Percentiles rank a stretch among this genome's conserved stretches.
Evolutionary conservation across 2,797 vertebrate genomes (phyloP).

Genomic region (Schizothorax lantsangensis): DNA sequence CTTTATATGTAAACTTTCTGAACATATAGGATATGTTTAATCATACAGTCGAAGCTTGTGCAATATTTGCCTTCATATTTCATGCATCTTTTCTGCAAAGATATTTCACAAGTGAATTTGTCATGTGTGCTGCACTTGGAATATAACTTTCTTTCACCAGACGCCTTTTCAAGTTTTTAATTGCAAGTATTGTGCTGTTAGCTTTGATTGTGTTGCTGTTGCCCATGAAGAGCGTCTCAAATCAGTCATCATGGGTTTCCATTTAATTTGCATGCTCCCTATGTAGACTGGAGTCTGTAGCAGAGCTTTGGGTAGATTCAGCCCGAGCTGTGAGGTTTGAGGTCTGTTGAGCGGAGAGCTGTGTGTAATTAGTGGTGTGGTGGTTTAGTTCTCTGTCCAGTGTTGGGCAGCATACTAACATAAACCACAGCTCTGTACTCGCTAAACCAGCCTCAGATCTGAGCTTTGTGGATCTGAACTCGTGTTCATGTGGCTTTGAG

Average conservation of each 20-base stretch:
- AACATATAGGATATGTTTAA: neutral
- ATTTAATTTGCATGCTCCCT: too few relatives aligned
- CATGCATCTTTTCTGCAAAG: neutral
- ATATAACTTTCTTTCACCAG: too few relatives aligned
- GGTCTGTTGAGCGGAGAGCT: neutral
- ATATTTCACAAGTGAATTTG: too few relatives aligned
- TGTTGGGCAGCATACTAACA: neutral
- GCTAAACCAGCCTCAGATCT: neutral
- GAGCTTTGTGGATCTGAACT: neutral
- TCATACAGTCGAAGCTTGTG: neutral
- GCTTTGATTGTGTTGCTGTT: neutral
- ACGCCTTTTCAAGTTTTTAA: too few relatives aligned
- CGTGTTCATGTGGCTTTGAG: slow-evolving; percentile 9
- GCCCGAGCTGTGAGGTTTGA: neutral
- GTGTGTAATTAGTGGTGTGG: slow-evolving; percentile 24
- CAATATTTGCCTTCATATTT: neutral
- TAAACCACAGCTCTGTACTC: slow-evolving; percentile 8
- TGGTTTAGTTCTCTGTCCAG: slow-evolving; percentile 11
- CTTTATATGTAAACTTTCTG: too few relatives aligned
- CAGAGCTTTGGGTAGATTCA: neutral
- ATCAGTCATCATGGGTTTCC: neutral
- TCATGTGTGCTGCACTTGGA: too few relatives aligned
- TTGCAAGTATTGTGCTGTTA: too few relatives aligned
- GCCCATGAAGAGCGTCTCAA: neutral
- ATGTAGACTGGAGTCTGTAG: neutral